A percentile compares a stretch with the other conserved stretches of the same genome.
phyloP scores from a whole-genome alignment of 2,888 invertebrate genomes.

The Lobophora halterata region DNA sequence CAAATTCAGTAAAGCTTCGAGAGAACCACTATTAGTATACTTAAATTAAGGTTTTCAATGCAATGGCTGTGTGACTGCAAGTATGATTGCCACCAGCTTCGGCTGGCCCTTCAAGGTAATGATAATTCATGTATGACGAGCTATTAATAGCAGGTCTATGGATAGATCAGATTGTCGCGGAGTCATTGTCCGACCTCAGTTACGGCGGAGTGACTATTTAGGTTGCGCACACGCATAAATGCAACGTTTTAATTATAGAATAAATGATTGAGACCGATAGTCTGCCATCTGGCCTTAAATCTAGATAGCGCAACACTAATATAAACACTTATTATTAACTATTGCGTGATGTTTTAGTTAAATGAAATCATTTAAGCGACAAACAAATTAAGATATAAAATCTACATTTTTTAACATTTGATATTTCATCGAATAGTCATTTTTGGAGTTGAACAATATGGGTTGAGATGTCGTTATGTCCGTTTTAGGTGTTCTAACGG shows the following conservation, averaged over 20 bases:
- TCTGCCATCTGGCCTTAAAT: conserved; percentile 33
- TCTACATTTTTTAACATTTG: no score
- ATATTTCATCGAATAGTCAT: no score
- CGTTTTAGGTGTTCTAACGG: no score
- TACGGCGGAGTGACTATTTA: conserved; percentile 31
- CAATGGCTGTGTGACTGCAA: no score
- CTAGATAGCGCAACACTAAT: conserved; percentile 27
- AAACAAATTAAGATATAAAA: conserved; percentile 4
- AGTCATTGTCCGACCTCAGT: conserved; percentile 34
- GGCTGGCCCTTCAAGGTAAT: conserved; percentile 1
- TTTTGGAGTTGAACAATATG: no score
- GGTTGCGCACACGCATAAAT: conserved; percentile 32
- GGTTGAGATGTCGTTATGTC: no score
- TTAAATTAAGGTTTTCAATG: no score
- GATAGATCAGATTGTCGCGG: conserved; percentile 31
- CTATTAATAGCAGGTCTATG: conserved; percentile 31
- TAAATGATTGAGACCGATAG: conserved; percentile 31
- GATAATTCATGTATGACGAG: conserved; percentile 19
- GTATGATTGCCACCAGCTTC: no score
- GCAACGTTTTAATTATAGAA: conserved; percentile 34
- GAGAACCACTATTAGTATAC: no score
- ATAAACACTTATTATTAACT: conserved; percentile 19
- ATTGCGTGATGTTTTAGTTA: conserved; percentile 10
- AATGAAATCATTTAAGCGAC: conserved; percentile 4
- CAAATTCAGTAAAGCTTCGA: conserved; percentile 2